phyloP scores from a whole-genome alignment of 1,140 invertebrate genomes.

The Caenorhabditis elegans region DNA sequence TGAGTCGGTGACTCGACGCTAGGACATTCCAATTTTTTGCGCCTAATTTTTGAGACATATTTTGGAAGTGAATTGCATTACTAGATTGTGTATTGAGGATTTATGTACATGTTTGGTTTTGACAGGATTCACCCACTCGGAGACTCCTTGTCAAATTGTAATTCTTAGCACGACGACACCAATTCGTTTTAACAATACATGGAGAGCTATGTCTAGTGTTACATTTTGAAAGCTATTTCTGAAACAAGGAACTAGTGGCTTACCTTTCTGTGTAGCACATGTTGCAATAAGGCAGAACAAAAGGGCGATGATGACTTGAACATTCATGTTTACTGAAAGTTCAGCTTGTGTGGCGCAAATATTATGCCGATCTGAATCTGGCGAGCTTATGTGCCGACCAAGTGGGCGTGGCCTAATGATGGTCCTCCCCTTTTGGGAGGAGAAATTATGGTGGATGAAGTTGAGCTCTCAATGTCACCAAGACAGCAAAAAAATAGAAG shows the following conservation, averaged over 20 bases:
- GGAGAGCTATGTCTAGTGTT: too few relatives aligned
- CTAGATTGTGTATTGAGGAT: background rate
- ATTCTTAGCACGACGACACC: too few relatives aligned
- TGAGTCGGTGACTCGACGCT: too few relatives aligned
- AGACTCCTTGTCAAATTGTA: too few relatives aligned
- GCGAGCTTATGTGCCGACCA: background rate
- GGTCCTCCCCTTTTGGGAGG: conserved; percentile 12
- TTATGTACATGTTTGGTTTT: background rate
- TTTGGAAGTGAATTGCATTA: background rate
- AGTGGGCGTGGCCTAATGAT: background rate
- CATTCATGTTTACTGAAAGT: conserved; percentile 3
- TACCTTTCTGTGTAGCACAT: conserved; percentile 1
- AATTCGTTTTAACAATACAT: too few relatives aligned
- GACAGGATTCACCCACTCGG: background rate
- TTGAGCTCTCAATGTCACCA: background rate
- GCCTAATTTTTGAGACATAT: too few relatives aligned
- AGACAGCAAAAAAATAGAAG: background rate
- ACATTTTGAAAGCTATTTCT: too few relatives aligned
- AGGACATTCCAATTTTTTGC: too few relatives aligned
- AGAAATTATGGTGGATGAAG: conserved; percentile 18
- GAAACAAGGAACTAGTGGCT: too few relatives aligned
- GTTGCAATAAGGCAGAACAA: conserved; percentile 7
- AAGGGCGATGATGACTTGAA: background rate
- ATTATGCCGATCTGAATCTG: conserved; percentile 15
- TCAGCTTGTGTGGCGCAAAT: conserved; percentile 25